Percentiles rank a stretch among this genome's conserved stretches.
phyloP scores from a whole-genome alignment of 2,113 vertebrate species.

The Bubalus kerabau region DNA sequence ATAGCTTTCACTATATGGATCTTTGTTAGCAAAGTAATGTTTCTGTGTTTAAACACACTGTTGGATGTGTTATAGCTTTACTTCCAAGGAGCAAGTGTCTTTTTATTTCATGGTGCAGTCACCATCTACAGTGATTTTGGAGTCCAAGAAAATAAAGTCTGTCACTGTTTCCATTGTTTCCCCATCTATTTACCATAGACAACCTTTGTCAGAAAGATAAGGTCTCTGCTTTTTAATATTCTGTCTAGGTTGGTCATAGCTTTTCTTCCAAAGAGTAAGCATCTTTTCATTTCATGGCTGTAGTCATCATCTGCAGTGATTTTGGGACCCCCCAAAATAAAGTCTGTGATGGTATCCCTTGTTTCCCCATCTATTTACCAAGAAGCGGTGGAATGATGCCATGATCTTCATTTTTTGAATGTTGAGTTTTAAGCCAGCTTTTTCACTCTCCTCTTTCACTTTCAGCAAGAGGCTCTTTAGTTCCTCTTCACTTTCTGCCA shows the following conservation, averaged over 20 bases:
- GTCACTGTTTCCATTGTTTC: not conserved
- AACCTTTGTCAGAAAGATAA: not conserved
- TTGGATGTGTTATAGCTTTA: not conserved
- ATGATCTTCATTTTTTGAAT: not conserved
- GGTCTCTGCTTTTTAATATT: not conserved
- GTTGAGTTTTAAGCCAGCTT: not conserved
- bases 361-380: not conserved
- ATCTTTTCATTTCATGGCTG: not conserved
- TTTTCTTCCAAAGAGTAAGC: not conserved
- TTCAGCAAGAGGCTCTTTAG: not conserved
- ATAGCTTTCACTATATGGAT: not conserved
- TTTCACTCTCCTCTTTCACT: not conserved
- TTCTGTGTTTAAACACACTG: not conserved
- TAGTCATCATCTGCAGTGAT: not conserved
- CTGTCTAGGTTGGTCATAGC: not conserved
- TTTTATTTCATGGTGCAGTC: not conserved
- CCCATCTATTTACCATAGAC: not conserved
- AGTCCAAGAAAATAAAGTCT: not conserved
- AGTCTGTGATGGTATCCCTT: not conserved
- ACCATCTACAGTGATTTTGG: not conserved
- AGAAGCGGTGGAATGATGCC: not conserved
- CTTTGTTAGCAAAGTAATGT: not conserved
- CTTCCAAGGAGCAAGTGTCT: not conserved
- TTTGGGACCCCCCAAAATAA: not conserved
- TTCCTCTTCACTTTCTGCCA: not conserved